A percentile compares a stretch with the other conserved stretches of the same genome.
Evolutionary conservation across 2,797 vertebrate genomes (phyloP).

Genomic region (Coregonus suidteri): DNA sequence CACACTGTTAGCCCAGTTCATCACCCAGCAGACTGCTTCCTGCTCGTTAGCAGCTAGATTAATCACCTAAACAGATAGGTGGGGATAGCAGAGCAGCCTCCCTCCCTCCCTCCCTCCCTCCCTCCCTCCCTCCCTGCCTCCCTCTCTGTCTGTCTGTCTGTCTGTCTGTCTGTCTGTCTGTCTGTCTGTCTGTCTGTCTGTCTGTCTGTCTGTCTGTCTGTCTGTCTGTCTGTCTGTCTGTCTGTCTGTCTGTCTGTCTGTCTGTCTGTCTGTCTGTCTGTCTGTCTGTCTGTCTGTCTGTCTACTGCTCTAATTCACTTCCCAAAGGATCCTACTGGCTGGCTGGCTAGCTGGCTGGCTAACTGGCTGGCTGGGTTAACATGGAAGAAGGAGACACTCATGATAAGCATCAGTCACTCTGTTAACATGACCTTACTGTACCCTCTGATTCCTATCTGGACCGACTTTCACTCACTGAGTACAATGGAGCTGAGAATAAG

Average conservation of each 20-base stretch:
- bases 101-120: not conserved
- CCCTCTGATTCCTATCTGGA: not conserved
- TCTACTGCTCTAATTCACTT: not conserved
- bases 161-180: not conserved
- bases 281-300: not conserved
- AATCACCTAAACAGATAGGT: conserved; percentile 64
- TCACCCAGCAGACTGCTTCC: conserved; percentile 61
- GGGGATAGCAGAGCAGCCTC: not conserved
- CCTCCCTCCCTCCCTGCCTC: no score
- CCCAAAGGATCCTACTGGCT: not conserved
- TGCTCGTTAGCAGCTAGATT: conserved; percentile 68
- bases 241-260: not conserved
- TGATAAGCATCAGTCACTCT: conserved; percentile 34
- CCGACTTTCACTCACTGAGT: not conserved
- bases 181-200: not conserved
- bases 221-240: not conserved
- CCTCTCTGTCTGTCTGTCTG: not conserved
- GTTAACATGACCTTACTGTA: conserved; percentile 3
- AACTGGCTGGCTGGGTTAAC: not conserved
- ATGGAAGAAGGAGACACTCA: not conserved
- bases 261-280: not conserved
- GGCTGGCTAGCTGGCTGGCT: not conserved
- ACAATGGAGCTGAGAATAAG: not conserved
- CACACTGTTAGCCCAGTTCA: conserved; percentile 63
- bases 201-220: not conserved